Evolutionary conservation across 2,888 invertebrate species (phyloP), one percentile per base, ranked within the genome.

Genomic region (Rapana venosa): DNA sequence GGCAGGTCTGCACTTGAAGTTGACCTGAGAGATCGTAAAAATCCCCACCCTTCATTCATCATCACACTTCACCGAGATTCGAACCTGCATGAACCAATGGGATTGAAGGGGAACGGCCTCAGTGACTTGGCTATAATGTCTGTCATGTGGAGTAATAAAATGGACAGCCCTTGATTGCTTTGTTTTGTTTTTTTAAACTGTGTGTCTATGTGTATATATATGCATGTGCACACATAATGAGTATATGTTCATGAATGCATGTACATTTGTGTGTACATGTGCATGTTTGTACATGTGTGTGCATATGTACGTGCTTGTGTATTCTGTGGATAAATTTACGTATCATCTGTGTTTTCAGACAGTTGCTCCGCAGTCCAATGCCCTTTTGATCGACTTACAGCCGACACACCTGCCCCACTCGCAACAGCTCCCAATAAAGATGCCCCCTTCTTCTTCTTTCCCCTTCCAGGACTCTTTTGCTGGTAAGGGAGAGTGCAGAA

Each of bases 401-500:
- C 36, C 36, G 5, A 15, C 30, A n/a, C 32, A 87, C 26, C 36
- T 26, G 0, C 35, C 74, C 26, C 81, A 79, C 5, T 17, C 32
- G 20, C 61, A 86, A 13, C 61, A 66, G 66, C 17, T 8, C 30
- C 32, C 35, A n/a, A 66, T 30, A 36, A 35, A 32, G 22, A n/a
- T 74, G 56, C 26, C 77, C 26, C 58, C 79, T 20, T 79, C 88
- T 1, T 88, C 61, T 30, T 88, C 61, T 22, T 89, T 56, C 17
- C 89, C 89, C 70, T 89, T 89, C 66, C 36, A 83, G 47, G 89
- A 89, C 36, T 89, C 89, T 11, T 89, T 89, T 74, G 84, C 89
- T 36, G 89, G 89, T 89, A 85, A 61, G 30, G 56, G 30, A 85
- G 11, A 35, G 32, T 35, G 35, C 22, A 32, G 26, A 15, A 26